Evolutionary conservation across 2,797 vertebrate species (phyloP).

Genomic region (Eulemur albifrons): DNA sequence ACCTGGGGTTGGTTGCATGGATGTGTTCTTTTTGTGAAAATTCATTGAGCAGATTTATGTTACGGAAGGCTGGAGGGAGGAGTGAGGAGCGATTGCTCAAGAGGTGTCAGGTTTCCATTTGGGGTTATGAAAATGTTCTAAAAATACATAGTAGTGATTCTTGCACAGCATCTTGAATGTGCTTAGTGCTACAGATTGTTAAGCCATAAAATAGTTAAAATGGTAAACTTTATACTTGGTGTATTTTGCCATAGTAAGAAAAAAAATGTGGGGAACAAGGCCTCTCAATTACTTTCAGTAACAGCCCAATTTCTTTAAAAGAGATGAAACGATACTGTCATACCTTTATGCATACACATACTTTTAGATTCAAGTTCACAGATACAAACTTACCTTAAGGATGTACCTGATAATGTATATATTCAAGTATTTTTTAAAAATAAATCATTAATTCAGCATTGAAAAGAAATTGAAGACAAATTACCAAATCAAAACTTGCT

Average conservation of each 20-base stretch:
- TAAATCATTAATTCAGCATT: background rate
- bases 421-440: background rate
- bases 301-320: background rate
- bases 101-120: background rate
- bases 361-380: background rate
- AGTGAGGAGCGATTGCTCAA: background rate
- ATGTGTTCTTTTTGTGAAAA: background rate
- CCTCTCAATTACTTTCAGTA: background rate
- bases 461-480: background rate
- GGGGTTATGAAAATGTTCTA: background rate
- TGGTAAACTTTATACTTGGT: background rate
- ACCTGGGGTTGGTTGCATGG: background rate
- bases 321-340: background rate
- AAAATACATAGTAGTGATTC: background rate
- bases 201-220: background rate
- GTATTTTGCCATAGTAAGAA: background rate
- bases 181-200: background rate
- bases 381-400: background rate
- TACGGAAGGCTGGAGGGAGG: background rate
- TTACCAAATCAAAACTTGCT: background rate
- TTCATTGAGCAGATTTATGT: background rate
- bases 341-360: background rate
- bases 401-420: background rate
- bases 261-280: background rate
- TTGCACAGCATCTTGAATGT: background rate